These are phyloP conservation scores for Lithodes maja DNA, from an alignment of 2,888 invertebrate genomes.

Conservation along the genomic window DNA sequence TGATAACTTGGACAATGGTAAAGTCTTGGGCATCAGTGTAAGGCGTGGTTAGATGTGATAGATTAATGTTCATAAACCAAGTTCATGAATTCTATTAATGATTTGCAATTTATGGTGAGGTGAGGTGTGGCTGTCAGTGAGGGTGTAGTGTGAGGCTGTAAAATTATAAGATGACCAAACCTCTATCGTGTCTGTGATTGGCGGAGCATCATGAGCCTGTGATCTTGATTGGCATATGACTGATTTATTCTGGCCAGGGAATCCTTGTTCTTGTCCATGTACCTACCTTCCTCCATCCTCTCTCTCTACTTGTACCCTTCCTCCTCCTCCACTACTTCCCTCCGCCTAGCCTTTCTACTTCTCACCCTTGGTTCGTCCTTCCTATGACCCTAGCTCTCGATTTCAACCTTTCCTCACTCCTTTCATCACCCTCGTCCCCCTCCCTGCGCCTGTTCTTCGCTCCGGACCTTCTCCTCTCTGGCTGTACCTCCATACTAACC, in stretches of 20 bases:
- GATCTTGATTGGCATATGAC: neutral
- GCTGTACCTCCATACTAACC: neutral
- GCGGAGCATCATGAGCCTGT: slow-evolving; percentile 15
- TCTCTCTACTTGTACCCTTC: neutral
- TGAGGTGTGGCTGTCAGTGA: neutral
- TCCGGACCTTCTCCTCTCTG: neutral
- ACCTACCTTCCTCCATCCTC: neutral
- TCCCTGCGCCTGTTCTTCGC: neutral
- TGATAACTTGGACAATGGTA: too few species aligned
- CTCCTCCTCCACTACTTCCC: neutral
- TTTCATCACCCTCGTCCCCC: too few species aligned
- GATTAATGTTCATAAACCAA: too few species aligned
- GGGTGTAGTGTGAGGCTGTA: neutral
- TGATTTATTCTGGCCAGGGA: slow-evolving; percentile 3
- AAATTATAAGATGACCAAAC: neutral
- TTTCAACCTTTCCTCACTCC: neutral
- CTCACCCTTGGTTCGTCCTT: neutral
- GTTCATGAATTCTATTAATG: too few species aligned
- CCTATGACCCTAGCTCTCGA: neutral
- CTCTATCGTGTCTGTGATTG: neutral
- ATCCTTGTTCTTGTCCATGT: neutral
- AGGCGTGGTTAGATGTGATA: too few species aligned
- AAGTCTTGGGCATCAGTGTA: too few species aligned
- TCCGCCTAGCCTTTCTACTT: neutral
- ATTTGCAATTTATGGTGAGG: neutral